Evolutionary conservation across 2,797 vertebrate genomes (phyloP).

Genomic region (Parotocinclus haroldoi): DNA sequence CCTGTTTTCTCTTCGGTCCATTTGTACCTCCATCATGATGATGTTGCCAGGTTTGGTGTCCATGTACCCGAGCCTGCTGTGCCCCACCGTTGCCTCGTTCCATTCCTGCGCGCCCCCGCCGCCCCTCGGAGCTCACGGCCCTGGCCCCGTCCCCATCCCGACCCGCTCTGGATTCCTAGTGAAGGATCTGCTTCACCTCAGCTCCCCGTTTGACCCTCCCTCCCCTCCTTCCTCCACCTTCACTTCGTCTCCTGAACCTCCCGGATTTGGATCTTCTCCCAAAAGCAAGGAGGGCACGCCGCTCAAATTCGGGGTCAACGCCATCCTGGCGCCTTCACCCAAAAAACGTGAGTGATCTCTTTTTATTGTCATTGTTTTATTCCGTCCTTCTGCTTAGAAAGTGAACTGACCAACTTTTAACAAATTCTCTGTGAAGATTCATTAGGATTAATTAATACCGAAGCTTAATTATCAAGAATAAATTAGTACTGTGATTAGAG

Average conservation of each 20-base stretch:
- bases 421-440: too few species aligned
- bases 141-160: conserved; percentile 34
- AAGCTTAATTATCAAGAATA: too few species aligned
- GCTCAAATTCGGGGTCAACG: conserved; percentile 94
- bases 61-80: conserved; percentile 15
- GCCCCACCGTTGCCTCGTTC: neutral
- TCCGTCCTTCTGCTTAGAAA: neutral
- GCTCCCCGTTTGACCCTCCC: conserved; percentile 65
- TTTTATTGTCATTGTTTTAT: neutral
- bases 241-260: conserved; percentile 47
- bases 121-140: neutral
- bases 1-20: neutral
- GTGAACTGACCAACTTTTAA: too few species aligned
- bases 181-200: conserved; percentile 92
- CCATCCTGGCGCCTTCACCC: conserved; percentile 88
- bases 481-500: too few species aligned
- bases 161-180: conserved; percentile 88
- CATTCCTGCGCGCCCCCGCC: conserved; percentile 2
- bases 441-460: too few species aligned
- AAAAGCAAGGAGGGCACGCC: conserved; percentile 80
- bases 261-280: conserved; percentile 71
- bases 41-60: conserved; percentile 23
- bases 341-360: conserved; percentile 77
- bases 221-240: conserved; percentile 66
- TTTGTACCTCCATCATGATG: conserved; percentile 2